phyloP scores from a whole-genome alignment of 92 coral and sea anemone genomes.

The Chrysogorgia sp. region DNA sequence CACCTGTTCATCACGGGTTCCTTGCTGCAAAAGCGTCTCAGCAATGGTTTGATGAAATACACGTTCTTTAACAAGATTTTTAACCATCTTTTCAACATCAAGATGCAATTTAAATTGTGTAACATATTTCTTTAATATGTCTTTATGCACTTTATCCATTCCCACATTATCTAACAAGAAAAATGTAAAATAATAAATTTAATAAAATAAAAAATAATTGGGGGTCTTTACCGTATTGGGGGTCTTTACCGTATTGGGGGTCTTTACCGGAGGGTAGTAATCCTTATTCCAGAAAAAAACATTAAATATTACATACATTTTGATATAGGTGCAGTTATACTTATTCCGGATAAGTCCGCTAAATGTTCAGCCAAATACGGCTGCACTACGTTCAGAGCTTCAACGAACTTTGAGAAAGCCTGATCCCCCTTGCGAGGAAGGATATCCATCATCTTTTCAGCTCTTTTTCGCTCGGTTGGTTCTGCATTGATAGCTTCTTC shows the following conservation, averaged over 20 bases:
- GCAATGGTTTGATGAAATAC: slow-evolving; percentile 37
- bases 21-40: slow-evolving; percentile 2
- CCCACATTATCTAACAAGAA: not conserved
- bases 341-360: not conserved
- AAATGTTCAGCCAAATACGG: slow-evolving; percentile 50
- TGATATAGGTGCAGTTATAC: not conserved
- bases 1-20: slow-evolving; percentile 8
- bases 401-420: slow-evolving; percentile 64
- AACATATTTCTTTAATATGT: slow-evolving; percentile 34
- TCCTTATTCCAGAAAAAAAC: not conserved
- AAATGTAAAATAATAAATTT: not conserved
- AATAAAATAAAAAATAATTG: not conserved
- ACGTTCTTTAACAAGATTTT: slow-evolving; percentile 12
- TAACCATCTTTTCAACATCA: slow-evolving; percentile 32
- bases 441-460: slow-evolving; percentile 53
- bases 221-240: no score
- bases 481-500: slow-evolving; percentile 62
- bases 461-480: slow-evolving; percentile 41
- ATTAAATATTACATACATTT: not conserved
- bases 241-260: no score
- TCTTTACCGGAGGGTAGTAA: no score
- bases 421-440: slow-evolving; percentile 55
- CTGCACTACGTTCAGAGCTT: slow-evolving; percentile 43
- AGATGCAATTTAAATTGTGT: slow-evolving; percentile 2
- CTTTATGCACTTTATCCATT: slow-evolving; percentile 26